Percentiles rank a stretch among this genome's conserved stretches.
These are phyloP conservation scores for Rhynchotus rufescens DNA, from an alignment of 2,797 vertebrate species.

Conservation along the genomic window DNA sequence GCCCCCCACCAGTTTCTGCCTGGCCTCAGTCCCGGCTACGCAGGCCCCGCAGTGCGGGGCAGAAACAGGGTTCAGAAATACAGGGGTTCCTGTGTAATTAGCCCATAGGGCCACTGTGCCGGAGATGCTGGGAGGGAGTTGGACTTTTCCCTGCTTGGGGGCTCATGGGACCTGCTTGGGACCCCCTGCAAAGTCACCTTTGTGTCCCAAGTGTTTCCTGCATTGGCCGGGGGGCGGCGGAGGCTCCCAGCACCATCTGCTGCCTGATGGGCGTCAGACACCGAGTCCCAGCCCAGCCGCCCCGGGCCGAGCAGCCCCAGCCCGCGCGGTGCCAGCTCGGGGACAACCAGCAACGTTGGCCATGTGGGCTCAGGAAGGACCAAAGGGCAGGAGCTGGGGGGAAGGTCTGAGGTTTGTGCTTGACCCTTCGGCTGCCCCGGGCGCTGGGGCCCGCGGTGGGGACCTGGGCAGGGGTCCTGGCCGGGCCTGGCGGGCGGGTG, in stretches of 20 bases:
- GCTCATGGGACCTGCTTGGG: too few relatives aligned
- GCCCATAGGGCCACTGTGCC: background rate
- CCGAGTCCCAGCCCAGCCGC: background rate
- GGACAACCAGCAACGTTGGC: conserved; percentile 18
- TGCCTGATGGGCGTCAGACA: conserved; percentile 6
- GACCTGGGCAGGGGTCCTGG: background rate
- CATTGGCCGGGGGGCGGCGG: background rate
- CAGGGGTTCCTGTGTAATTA: background rate
- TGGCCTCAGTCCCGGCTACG: background rate
- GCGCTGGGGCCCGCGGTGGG: background rate
- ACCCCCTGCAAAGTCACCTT: background rate
- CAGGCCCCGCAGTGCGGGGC: background rate
- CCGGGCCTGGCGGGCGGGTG: background rate
- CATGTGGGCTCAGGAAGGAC: conserved; percentile 36
- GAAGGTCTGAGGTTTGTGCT: background rate
- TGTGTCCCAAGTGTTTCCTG: background rate
- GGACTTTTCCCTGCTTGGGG: background rate
- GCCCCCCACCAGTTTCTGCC: background rate
- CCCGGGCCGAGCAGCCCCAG: background rate
- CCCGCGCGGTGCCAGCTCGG: too few relatives aligned
- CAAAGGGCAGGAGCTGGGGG: background rate
- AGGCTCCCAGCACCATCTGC: conserved; percentile 33
- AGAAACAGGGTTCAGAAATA: background rate
- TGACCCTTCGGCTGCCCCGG: background rate
- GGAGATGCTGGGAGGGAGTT: background rate